Base-by-base conservation (phyloP, 2,113 vertebrate genomes). In the Clarias macrocephalus region DNA sequence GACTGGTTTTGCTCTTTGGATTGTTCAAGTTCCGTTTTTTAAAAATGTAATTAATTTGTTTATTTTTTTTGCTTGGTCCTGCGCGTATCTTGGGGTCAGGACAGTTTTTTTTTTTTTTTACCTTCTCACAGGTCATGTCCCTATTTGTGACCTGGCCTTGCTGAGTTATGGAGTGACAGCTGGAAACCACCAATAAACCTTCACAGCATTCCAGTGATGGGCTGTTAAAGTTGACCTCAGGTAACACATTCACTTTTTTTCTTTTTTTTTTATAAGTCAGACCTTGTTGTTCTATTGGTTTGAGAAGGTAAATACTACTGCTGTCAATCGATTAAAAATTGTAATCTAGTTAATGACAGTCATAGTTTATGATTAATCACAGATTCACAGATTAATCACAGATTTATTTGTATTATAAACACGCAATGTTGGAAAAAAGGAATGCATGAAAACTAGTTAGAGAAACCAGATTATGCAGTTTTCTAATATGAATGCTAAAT, bases 141-240 rank as follows among this genome's bases (percentile, higher is more conserved):
- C 52, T 84, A 42, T 63, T 19, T 88, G 85, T 83, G 82, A 65
- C 59, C 80, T 59, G 56, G 62, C 48, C 81, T 75, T 88, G 63
- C 60, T 93, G 93, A 94, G 83, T 94, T 93, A 92, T 57, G 87
- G 88, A 85, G 87, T 93, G 92, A 93, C 93, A 93, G 92, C 93
- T 94, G 93, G 91, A 87, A 90, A 90, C 90, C 91, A 86, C 90
- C 91, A 92, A 89, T 93, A 94, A 94, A 94, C 91, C 60, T 76
- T 91, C 85, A 85, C 81, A 76, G 33, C 94, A 95, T 95, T 95
- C 94, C 91, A 91, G 37, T 80, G 60, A 81, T 82, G 82, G 28
- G 80, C 89, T 87, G 54, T 93, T 91, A 92, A 92, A 93, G 54
- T 80, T 88, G 92, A 92, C 92, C 92, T 75, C 25, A 0, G 54